Evolutionary conservation across 1,140 invertebrate species (phyloP).

Genomic region (Coenobita brevimanus): DNA sequence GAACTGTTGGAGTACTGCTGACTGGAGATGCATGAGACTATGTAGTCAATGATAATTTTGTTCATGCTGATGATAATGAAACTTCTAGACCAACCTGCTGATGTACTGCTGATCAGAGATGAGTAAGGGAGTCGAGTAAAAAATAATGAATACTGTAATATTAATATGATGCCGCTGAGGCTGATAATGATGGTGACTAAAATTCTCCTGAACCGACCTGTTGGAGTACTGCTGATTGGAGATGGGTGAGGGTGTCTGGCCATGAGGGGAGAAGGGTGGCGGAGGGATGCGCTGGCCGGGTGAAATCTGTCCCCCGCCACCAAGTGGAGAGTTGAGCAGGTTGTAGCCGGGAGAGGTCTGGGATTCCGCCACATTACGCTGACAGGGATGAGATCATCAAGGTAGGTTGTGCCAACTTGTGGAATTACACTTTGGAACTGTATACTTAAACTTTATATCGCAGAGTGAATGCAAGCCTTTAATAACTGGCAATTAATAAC

Average conservation of each 20-base stretch:
- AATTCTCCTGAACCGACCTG: constrained; percentile 20
- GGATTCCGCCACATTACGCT: constrained; percentile 59
- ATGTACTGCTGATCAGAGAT: no score
- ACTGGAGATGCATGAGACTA: constrained; percentile 31
- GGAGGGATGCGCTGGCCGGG: constrained; percentile 57
- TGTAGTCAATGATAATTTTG: no score
- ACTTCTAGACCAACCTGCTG: no score
- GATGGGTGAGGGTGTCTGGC: constrained; percentile 49
- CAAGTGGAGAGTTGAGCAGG: constrained; percentile 52
- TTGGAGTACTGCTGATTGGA: constrained; percentile 46
- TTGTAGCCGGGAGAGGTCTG: constrained; percentile 58
- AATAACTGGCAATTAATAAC: no score
- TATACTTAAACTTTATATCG: no score
- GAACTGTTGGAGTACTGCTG: constrained; percentile 53
- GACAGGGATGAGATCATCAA: not conserved
- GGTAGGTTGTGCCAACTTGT: no score
- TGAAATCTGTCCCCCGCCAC: constrained; percentile 48
- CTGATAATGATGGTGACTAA: not conserved
- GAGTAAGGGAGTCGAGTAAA: no score
- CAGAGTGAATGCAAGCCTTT: no score
- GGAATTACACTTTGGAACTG: no score
- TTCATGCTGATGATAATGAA: no score
- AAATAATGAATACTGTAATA: not conserved
- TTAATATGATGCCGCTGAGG: not conserved
- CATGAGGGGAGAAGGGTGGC: constrained; percentile 56